Base-by-base conservation (phyloP, 2,888 invertebrate genomes). In the Ferdinandea cuprea region DNA sequence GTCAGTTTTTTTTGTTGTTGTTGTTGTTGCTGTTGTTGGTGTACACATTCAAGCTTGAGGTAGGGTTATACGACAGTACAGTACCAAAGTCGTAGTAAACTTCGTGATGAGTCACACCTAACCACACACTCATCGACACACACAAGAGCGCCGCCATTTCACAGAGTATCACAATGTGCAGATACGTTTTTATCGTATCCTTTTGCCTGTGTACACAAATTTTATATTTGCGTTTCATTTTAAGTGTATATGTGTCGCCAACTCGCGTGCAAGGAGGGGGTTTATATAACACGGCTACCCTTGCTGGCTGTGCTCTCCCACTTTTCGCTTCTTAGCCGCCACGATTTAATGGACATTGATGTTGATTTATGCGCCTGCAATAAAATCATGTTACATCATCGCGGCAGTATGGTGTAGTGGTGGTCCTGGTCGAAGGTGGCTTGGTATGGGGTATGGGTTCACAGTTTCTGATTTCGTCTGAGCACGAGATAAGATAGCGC, bases 351-450 rank as follows among this genome's bases (percentile, higher is more conserved):
- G 65, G 80, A 81, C 80, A 46, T 59, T 81, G 80, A 74, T 74
- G 80, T 81, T 81, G 80, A 81, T 81, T 81, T 81, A 81, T 81
- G 80, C 59, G 74, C 59, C 69, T 69, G 74, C 80, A 76, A 81
- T 81, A 81, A 71, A 65, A 65, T 59, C 46, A 59, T 50, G 52
- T 80, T 74, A 80, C 80, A 76, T 81, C 80, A 81, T 81, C 74
- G n/a, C 44, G 35, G 25, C 25, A 15, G 17, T 9, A 17, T 56
- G 46, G 68, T 59, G n/a, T 28, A 13, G 37, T 21, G 17, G 46
- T 46, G 13, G 50, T 37, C 2, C 25, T 25, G 25, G 25, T 25
- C 25, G 25, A 5, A 25, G 25, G 25, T 25, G 25, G 25, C 2
- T 25, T 2, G 25, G 2, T 25, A n/a, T 56, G 28, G 40, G 37